Evolutionary conservation across 1,140 invertebrate species (phyloP).

Genomic region (Aphis craccivora): DNA sequence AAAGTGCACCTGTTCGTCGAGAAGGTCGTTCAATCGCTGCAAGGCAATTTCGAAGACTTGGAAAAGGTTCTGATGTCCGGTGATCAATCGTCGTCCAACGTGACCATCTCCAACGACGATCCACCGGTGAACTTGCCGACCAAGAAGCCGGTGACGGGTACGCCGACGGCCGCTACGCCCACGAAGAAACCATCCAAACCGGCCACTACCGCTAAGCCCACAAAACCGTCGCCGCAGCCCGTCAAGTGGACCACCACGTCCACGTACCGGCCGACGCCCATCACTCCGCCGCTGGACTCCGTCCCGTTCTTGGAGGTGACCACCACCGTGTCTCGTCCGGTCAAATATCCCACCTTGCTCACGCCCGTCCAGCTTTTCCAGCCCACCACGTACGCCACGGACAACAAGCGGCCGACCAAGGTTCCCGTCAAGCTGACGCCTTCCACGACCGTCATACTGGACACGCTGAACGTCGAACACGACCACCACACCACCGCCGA

Average conservation of each 20-base stretch:
- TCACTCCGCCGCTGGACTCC: slow-evolving; percentile 40
- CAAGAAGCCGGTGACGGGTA: slow-evolving; percentile 58
- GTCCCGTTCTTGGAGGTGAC: slow-evolving; percentile 58
- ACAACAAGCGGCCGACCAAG: slow-evolving; percentile 62
- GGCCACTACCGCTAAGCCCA: not conserved
- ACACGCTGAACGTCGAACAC: slow-evolving; percentile 39
- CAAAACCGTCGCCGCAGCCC: not conserved
- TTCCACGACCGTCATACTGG: slow-evolving; percentile 59
- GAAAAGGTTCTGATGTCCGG: slow-evolving; percentile 76
- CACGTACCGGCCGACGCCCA: slow-evolving; percentile 58
- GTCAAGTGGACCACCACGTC: not conserved
- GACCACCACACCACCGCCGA: slow-evolving; percentile 63
- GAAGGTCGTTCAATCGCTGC: slow-evolving; percentile 81
- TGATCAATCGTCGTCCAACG: slow-evolving; percentile 59
- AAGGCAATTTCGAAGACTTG: slow-evolving; percentile 80
- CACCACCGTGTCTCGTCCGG: slow-evolving; percentile 43
- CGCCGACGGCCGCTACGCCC: slow-evolving; percentile 24
- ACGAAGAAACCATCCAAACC: slow-evolving; percentile 52
- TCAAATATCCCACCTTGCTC: slow-evolving; percentile 57
- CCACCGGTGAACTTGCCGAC: slow-evolving; percentile 41
- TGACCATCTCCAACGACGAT: slow-evolving; percentile 61
- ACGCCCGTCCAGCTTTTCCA: slow-evolving; percentile 57
- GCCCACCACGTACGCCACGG: slow-evolving; percentile 31
- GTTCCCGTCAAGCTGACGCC: slow-evolving; percentile 61
- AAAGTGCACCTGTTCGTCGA: slow-evolving; percentile 83